These are phyloP conservation scores for Hylia prasina DNA, from an alignment of 2,113 vertebrate species.

Conservation along the genomic window DNA sequence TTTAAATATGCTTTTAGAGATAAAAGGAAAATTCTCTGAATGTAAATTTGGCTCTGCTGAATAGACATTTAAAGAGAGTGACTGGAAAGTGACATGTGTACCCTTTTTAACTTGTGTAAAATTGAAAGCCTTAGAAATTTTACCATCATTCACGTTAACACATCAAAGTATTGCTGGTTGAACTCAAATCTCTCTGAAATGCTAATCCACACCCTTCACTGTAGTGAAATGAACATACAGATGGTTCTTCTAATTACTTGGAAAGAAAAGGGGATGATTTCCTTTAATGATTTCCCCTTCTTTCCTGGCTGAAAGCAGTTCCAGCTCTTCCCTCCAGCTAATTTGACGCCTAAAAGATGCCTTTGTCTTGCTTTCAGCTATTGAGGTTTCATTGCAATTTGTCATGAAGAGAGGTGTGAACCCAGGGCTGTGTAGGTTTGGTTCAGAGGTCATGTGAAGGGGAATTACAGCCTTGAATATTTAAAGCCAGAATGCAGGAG, in stretches of 20 bases:
- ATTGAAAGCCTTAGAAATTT: conserved; percentile 46
- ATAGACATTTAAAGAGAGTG: conserved; percentile 11
- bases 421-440: neutral
- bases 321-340: conserved; percentile 51
- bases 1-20: neutral
- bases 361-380: conserved; percentile 57
- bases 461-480: neutral
- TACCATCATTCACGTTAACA: conserved; percentile 40
- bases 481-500: neutral
- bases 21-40: conserved; percentile 22
- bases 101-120: conserved; percentile 17
- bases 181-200: conserved; percentile 61
- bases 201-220: conserved; percentile 51
- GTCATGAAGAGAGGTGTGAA: conserved; percentile 8
- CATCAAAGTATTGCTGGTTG: conserved; percentile 56
- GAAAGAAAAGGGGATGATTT: conserved; percentile 57
- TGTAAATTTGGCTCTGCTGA: neutral
- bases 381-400: conserved; percentile 25
- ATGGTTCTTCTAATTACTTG: conserved; percentile 63
- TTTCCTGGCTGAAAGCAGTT: conserved; percentile 36
- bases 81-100: conserved; percentile 32
- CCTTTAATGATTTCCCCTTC: conserved; percentile 60
- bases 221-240: conserved; percentile 52
- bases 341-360: conserved; percentile 38
- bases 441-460: conserved; percentile 35